Conservation (phyloP, 1,140 invertebrate genomes). For the Maconellicoccus hirsutus region DNA sequence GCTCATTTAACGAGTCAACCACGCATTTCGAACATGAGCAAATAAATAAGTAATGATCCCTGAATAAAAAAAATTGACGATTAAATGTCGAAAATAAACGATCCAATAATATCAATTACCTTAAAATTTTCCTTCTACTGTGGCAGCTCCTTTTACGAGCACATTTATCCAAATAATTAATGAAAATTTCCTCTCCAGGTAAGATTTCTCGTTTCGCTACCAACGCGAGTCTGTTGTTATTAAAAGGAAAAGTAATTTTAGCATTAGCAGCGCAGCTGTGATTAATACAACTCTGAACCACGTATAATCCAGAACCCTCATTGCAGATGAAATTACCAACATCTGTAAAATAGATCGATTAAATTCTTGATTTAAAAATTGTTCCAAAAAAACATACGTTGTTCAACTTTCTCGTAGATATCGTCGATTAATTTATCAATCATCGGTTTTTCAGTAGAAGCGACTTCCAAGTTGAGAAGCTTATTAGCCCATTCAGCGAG, state of each 20-base stretch:
- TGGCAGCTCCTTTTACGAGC: slow-evolving; percentile 64
- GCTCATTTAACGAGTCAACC: slow-evolving; percentile 50
- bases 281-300: slow-evolving; percentile 74
- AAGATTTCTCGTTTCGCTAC: slow-evolving; percentile 62
- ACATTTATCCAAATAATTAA: slow-evolving; percentile 84
- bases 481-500: slow-evolving; percentile 75
- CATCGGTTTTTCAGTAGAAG: slow-evolving; percentile 49
- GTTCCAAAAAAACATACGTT: slow-evolving; percentile 42
- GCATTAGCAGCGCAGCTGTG: slow-evolving; percentile 89
- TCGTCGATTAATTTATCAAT: slow-evolving; percentile 66
- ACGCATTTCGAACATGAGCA: slow-evolving; percentile 73
- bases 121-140: slow-evolving; percentile 62
- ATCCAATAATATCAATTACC: too few species aligned
- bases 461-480: slow-evolving; percentile 51
- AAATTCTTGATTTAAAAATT: neutral
- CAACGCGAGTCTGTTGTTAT: slow-evolving; percentile 65
- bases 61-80: slow-evolving; percentile 33
- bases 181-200: slow-evolving; percentile 76
- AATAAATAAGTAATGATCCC: slow-evolving; percentile 77
- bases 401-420: slow-evolving; percentile 70
- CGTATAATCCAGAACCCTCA: slow-evolving; percentile 83
- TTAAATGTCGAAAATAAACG: neutral
- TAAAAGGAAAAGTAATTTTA: slow-evolving; percentile 68
- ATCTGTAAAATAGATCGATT: slow-evolving; percentile 40
- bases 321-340: slow-evolving; percentile 84